These are phyloP conservation scores for Pitta sordida DNA, from an alignment of 2,113 vertebrate genomes.

Conservation along the genomic window DNA sequence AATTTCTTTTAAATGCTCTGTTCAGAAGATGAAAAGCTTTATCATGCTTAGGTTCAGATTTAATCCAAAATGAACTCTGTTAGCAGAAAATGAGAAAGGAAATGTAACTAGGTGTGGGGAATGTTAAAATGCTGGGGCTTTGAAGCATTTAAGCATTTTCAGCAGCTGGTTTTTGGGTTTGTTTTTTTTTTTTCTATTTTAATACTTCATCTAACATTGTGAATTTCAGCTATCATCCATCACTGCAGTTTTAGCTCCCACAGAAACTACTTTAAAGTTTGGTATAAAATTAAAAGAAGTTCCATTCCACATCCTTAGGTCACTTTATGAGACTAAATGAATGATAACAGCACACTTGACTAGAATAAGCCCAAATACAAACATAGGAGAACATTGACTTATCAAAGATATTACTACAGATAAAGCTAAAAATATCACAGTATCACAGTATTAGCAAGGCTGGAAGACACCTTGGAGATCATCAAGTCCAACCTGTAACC, in stretches of 20 bases:
- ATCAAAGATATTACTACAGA: not conserved
- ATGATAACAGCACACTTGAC: not conserved
- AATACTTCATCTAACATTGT: constrained; percentile 18
- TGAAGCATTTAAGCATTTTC: constrained; percentile 31
- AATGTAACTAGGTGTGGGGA: constrained; percentile 48
- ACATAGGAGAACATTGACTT: not conserved
- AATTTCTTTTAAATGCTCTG: constrained; percentile 64
- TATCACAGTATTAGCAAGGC: no score
- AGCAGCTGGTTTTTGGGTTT: no score
- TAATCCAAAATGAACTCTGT: constrained; percentile 61
- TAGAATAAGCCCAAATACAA: not conserved
- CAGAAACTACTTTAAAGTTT: not conserved
- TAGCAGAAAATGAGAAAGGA: constrained; percentile 68
- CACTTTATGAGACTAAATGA: not conserved
- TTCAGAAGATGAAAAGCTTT: constrained; percentile 66
- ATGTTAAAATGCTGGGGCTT: constrained; percentile 45
- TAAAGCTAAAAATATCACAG: not conserved
- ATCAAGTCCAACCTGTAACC: no score
- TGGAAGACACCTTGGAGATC: no score
- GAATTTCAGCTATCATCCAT: constrained; percentile 17
- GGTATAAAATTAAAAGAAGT: not conserved
- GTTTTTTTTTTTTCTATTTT: not conserved
- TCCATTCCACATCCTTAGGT: not conserved
- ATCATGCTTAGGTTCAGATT: constrained; percentile 68
- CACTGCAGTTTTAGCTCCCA: not conserved